Percentiles rank a stretch among this genome's conserved stretches.
Conservation (phyloP, 2,888 invertebrate species). For the Ernsta delagoae region DNA sequence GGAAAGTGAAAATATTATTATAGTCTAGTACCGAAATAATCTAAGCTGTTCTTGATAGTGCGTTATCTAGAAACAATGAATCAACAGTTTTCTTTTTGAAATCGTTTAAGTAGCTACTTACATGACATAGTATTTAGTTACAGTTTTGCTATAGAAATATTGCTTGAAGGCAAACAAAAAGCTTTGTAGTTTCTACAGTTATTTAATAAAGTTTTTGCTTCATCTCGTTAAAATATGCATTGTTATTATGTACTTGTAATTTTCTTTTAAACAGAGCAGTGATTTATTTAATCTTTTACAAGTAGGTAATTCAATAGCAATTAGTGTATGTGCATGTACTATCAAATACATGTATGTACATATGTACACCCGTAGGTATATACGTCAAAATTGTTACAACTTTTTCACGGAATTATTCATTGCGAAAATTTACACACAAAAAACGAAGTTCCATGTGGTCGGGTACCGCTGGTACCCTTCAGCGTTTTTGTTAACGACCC, state of each 20-base stretch:
- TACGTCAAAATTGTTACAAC: neutral
- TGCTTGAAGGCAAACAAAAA: slow-evolving; percentile 2
- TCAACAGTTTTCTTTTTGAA: no score
- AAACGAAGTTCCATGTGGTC: slow-evolving; percentile 13
- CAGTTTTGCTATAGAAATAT: neutral
- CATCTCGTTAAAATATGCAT: neutral
- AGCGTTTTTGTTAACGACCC: slow-evolving; percentile 25
- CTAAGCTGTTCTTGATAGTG: no score
- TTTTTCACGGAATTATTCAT: slow-evolving; percentile 9
- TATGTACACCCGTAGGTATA: no score
- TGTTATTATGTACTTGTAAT: neutral
- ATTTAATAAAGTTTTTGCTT: neutral
- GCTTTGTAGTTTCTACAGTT: neutral
- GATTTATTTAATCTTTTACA: neutral
- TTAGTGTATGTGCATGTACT: neutral
- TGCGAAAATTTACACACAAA: slow-evolving; percentile 24
- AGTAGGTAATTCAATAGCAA: neutral
- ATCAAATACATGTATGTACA: no score
- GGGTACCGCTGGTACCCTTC: slow-evolving; percentile 7
- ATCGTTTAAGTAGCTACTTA: no score
- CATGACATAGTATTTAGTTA: no score
- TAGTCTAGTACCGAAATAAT: no score
- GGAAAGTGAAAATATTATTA: no score
- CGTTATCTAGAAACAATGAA: no score
- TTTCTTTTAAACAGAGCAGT: neutral